A percentile compares a stretch with the other conserved stretches of the same genome.
Conservation (phyloP, 2,113 vertebrate genomes). For the Chionis minor region DNA sequence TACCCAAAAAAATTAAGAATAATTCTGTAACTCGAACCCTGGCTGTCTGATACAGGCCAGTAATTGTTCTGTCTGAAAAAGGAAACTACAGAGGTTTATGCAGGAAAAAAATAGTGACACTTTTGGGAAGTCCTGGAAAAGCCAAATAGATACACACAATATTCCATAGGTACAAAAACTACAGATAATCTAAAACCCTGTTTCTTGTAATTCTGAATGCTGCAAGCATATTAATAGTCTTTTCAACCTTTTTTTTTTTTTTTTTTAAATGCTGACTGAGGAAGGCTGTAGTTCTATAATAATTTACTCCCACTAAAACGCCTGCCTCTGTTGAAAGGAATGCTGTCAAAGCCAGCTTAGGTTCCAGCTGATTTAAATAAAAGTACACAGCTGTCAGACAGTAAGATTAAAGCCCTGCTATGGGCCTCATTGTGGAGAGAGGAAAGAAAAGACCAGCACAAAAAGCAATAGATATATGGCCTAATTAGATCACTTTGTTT, state of each 20-base stretch:
- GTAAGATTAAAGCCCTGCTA: constrained; percentile 33
- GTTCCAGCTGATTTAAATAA: constrained; percentile 67
- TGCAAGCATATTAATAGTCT: background rate
- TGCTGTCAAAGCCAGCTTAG: constrained; percentile 58
- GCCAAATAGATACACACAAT: background rate
- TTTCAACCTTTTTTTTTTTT: background rate
- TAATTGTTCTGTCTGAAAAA: background rate
- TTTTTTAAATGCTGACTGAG: constrained; percentile 20
- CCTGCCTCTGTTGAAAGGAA: constrained; percentile 61
- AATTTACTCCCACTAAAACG: constrained; percentile 50
- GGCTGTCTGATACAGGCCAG: background rate
- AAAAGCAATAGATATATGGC: background rate
- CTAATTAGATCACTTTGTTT: constrained; percentile 20
- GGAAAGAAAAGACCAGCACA: constrained; percentile 5
- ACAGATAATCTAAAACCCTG: background rate
- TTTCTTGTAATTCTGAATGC: background rate
- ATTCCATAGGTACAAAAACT: background rate
- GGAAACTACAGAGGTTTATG: background rate
- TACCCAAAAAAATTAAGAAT: background rate
- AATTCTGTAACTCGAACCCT: background rate
- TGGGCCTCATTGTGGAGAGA: background rate
- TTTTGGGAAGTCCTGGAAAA: background rate
- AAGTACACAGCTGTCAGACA: constrained; percentile 60
- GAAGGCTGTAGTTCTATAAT: constrained; percentile 21
- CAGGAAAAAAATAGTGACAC: background rate